Conservation (phyloP, 2,797 vertebrate species). For the Adrianichthys oophorus region DNA sequence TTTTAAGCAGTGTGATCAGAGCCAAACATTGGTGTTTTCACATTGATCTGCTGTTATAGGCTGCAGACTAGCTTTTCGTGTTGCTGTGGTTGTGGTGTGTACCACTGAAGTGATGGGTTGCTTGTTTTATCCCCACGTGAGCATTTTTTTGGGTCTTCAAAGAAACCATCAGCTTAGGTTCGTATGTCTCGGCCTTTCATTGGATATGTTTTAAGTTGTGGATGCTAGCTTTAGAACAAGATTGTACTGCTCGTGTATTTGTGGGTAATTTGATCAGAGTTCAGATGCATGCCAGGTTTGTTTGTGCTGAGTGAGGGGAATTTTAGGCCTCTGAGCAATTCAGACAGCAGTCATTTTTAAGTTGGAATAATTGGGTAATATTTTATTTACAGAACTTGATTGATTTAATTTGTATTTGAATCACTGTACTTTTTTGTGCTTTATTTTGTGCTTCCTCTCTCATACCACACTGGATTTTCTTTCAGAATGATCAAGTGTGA, state of each 20-base stretch:
- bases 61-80: conserved; percentile 6
- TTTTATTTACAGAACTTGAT: conserved; percentile 35
- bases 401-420: conserved; percentile 16
- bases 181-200: conserved; percentile 21
- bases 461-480: neutral
- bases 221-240: conserved; percentile 17
- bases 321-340: conserved; percentile 39
- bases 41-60: no score
- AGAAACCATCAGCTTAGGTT: conserved; percentile 10
- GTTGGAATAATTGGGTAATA: conserved; percentile 42
- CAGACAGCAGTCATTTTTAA: conserved; percentile 32
- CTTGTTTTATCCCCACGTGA: no score
- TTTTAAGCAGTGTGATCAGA: no score
- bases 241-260: conserved; percentile 35
- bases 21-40: no score
- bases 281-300: conserved; percentile 28
- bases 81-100: neutral
- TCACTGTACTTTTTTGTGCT: neutral
- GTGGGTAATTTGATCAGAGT: conserved; percentile 44
- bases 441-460: neutral
- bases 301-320: conserved; percentile 41
- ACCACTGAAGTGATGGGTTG: no score
- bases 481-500: conserved; percentile 13
- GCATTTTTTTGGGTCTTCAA: conserved; percentile 3
- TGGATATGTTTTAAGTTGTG: conserved; percentile 30